These are phyloP conservation scores for Epizoanthus illoricatus DNA, from an alignment of 92 coral and sea anemone genomes.

Conservation along the genomic window DNA sequence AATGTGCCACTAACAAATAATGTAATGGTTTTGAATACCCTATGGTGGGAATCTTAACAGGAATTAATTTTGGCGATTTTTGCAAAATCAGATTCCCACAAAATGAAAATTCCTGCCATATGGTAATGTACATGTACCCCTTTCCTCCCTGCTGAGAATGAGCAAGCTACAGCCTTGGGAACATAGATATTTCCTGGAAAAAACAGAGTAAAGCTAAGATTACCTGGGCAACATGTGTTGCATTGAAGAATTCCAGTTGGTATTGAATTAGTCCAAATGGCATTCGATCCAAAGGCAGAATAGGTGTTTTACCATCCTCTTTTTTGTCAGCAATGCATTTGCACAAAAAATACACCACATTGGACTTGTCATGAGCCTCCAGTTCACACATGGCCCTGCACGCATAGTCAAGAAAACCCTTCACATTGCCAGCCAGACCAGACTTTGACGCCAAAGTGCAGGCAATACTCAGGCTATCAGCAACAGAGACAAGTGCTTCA, in stretches of 20 bases:
- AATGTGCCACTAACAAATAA: too few relatives aligned
- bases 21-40: too few relatives aligned
- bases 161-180: too few relatives aligned
- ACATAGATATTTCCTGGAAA: too few relatives aligned
- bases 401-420: constrained; percentile 35
- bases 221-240: constrained; percentile 47
- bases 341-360: constrained; percentile 37
- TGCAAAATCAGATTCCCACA: too few relatives aligned
- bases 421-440: constrained; percentile 27
- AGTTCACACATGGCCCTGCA: constrained; percentile 48
- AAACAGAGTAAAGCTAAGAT: too few relatives aligned
- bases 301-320: constrained; percentile 45
- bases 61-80: too few relatives aligned
- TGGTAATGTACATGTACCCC: too few relatives aligned
- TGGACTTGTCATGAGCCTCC: constrained; percentile 35
- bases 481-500: constrained; percentile 15
- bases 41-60: too few relatives aligned
- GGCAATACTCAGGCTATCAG: constrained; percentile 19
- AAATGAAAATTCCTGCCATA: too few relatives aligned
- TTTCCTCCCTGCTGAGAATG: too few relatives aligned
- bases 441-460: constrained; percentile 29
- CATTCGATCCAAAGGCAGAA: constrained; percentile 48
- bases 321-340: constrained; percentile 49
- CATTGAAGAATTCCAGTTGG: constrained; percentile 55
- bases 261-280: constrained; percentile 58